Percentiles rank a stretch among this genome's conserved stretches.
phyloP scores from a whole-genome alignment of 2,797 vertebrate genomes.

The Falco novaeseelandiae region DNA sequence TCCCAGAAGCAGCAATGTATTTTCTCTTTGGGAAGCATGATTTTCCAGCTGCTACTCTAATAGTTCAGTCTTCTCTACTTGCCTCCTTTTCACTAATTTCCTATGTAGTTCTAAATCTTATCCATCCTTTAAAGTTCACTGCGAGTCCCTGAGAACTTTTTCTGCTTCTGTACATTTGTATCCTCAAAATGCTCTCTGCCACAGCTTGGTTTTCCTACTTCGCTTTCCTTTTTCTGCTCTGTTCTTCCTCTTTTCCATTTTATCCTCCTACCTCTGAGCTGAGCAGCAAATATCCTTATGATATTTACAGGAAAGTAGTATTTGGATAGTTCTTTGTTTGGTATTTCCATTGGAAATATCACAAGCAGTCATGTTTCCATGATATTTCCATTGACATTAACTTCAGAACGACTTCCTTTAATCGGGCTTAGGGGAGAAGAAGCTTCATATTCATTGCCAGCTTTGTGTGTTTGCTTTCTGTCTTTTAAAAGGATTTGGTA shows the following conservation, averaged over 20 bases:
- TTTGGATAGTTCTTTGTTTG: conserved; percentile 56
- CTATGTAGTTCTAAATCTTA: background rate
- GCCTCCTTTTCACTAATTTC: background rate
- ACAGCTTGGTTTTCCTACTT: background rate
- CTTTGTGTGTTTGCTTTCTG: conserved; percentile 29
- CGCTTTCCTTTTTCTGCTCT: background rate
- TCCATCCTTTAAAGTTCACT: background rate
- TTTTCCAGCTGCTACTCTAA: background rate
- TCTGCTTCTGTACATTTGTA: background rate
- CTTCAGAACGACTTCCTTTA: conserved; percentile 52
- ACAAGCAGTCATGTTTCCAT: conserved; percentile 56
- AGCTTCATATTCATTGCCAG: conserved; percentile 32
- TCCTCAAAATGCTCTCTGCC: background rate
- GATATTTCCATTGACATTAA: conserved; percentile 69
- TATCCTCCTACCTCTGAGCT: background rate
- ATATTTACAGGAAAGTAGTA: conserved; percentile 67
- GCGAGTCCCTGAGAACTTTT: background rate
- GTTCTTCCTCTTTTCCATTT: conserved; percentile 24
- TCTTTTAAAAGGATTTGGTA: background rate
- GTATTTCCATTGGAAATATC: conserved; percentile 74
- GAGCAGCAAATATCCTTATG: conserved; percentile 65
- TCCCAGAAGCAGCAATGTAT: background rate
- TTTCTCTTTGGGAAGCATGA: background rate
- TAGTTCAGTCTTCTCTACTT: background rate
- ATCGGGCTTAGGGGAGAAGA: background rate